Evolutionary conservation across 2,888 invertebrate species (phyloP), one percentile per base, ranked within the genome.

Genomic region (Drosophila imparisetae): DNA sequence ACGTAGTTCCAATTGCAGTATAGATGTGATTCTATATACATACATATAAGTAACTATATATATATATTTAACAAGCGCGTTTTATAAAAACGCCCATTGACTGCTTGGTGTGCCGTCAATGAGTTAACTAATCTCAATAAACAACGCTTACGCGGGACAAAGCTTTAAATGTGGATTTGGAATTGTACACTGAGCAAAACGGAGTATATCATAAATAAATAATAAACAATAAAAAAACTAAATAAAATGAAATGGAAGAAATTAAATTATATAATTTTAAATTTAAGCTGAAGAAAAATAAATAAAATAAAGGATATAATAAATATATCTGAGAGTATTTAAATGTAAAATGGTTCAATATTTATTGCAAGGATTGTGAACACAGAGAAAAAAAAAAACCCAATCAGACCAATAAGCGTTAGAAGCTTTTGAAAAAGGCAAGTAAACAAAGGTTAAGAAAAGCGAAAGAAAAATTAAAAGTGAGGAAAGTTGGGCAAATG

Each of bases 81-180:
- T 4, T 18, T 4, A 52, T 38, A 58, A n/a, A 59, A 34, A 62
- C 58, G 65, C 62, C 65, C 60, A 66, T 61, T 54, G 79, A 75
- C 80, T 64, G 55, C 7, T 30, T 52, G 42, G 32, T 1, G 4
- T 15, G 65, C 62, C 45, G 65, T 49, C 42, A 75, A 30, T 40
- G 27, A 24, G 50, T 61, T 8, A 57, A 79, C 79, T 79, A 68
- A 68, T 60, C 62, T 27, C 48, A 45, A 40, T 11, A 27, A 29
- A 54, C 38, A 40, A 54, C 11, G 29, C 13, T n/a, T 49, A 32
- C n/a, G 15, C 55, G 21, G 52, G 32, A 29, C 54, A 55, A 50
- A 48, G 48, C 61, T 21, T 15, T 40, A 48, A 42, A 49, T 29
- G 5, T 21, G 48, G 5, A 38, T 36, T 10, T 8, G 8, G 29